Evolutionary conservation across 2,888 invertebrate genomes (phyloP).

Genomic region (Aproaerema taeniolella): DNA sequence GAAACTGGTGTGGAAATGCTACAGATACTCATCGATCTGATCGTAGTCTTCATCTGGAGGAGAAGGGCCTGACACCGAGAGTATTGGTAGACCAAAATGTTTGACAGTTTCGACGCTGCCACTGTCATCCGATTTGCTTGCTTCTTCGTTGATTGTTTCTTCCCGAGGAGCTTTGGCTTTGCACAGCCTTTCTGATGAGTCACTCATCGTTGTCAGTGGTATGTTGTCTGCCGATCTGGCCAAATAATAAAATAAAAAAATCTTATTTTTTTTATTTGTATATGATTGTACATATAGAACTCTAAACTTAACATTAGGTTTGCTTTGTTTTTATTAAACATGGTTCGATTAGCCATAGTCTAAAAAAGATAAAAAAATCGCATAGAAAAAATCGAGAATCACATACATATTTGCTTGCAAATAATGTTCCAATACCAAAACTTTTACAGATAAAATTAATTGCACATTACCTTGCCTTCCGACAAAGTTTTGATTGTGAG

Average conservation of each 20-base stretch:
- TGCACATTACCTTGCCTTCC: conserved; percentile 81
- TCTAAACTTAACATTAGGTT: too few species aligned
- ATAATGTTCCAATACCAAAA: not conserved
- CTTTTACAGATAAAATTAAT: not conserved
- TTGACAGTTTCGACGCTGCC: conserved; percentile 72
- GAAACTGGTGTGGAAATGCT: conserved; percentile 73
- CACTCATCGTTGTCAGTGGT: conserved; percentile 64
- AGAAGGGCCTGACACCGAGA: conserved; percentile 88
- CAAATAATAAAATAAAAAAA: conserved; percentile 16
- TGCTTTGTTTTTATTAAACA: too few species aligned
- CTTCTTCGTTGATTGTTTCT: conserved; percentile 69
- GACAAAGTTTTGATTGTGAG: conserved; percentile 86
- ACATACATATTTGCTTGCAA: too few species aligned
- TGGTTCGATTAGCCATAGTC: too few species aligned
- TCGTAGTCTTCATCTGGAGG: conserved; percentile 84
- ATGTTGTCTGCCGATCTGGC: conserved; percentile 71
- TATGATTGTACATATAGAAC: too few species aligned
- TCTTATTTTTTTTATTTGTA: too few species aligned
- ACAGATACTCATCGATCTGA: conserved; percentile 80
- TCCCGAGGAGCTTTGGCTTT: conserved; percentile 55
- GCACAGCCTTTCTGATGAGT: conserved; percentile 72
- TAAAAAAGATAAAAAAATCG: too few species aligned
- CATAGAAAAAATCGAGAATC: too few species aligned
- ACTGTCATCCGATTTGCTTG: conserved; percentile 63
- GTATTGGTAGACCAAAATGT: conserved; percentile 84